Evolutionary conservation across 2,113 vertebrate species (phyloP), one percentile per base, ranked within the genome.

Genomic region (Anguilla japonica): DNA sequence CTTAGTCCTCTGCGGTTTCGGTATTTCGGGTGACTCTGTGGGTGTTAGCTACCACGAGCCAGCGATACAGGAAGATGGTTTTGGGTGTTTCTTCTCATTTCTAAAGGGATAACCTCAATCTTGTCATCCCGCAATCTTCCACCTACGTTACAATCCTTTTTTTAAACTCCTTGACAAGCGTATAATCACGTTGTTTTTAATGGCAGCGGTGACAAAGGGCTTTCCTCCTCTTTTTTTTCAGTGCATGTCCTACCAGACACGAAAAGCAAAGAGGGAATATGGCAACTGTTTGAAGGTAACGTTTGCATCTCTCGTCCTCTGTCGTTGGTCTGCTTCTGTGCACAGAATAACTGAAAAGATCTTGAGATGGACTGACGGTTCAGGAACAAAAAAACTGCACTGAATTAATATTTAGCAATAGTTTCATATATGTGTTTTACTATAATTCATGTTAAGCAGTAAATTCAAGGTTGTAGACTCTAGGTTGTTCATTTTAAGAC

Each of bases 281-380:
- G 95, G 96, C 95, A 91, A 88, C 90, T 96, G 91, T 95, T 96
- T 92, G 93, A 96, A 96, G 96, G 96, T 96, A 93, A 91, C 89
- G 84, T 20, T 0, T 60, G 63, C n/a, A 34, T 41, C 60, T 67
- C 60, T 67, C 60, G 22, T 26, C 6, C 39, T 41, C 79, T 80
- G 40, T 53, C n/a, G 41, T 5, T 46, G 39, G 16, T 41, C 14
- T 34, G 75, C 20, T 53, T 67, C 60, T 67, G 18, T 3, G 7
- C 57, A 18, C 8, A 15, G 16, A 60, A 41, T 41, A 67, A 40
- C n/a, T 67, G 9, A 43, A 60, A 39, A 26, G 7, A 79, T 53
- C 5, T 8, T 22, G 0, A 75, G n/a, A 75, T 29, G 13, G 6
- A n/a, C 18, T n/a, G 6, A 75, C 18, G 2, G 67, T n/a, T 75